phyloP scores from a whole-genome alignment of 2,797 vertebrate species.

The Chelidonichthys spinosus region DNA sequence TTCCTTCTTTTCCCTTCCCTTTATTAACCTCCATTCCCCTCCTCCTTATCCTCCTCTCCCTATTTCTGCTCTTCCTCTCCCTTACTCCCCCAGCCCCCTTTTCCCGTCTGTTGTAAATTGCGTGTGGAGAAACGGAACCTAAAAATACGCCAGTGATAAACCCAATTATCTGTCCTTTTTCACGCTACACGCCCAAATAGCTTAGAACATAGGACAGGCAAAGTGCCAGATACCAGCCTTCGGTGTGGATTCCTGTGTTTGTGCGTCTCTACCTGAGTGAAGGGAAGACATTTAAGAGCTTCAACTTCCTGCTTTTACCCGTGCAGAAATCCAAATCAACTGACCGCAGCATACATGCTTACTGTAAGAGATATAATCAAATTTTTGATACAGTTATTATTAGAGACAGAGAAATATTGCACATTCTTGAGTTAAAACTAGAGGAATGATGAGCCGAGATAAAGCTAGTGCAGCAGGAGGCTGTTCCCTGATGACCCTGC shows the following conservation, averaged over 20 bases:
- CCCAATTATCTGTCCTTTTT: conserved; percentile 71
- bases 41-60: conserved; percentile 7
- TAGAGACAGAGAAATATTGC: not conserved
- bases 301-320: not conserved
- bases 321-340: conserved; percentile 3
- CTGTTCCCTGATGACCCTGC: conserved; percentile 21
- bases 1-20: conserved; percentile 21
- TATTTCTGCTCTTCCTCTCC: conserved; percentile 19
- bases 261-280: conserved; percentile 31
- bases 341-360: not conserved
- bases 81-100: not conserved
- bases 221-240: conserved; percentile 47
- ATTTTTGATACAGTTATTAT: not conserved
- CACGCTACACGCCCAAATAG: conserved; percentile 63
- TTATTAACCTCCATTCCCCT: conserved; percentile 20
- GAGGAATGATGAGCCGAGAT: not conserved
- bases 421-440: conserved; percentile 10
- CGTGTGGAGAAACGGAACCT: conserved; percentile 56
- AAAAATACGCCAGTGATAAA: conserved; percentile 73
- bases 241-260: conserved; percentile 22
- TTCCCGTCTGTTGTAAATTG: conserved; percentile 59
- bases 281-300: not conserved
- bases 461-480: conserved; percentile 15
- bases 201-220: conserved; percentile 50
- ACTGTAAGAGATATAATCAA: not conserved